Evolutionary conservation across 2,797 vertebrate genomes (phyloP), one percentile per base, ranked within the genome.

Genomic region (Trematomus bernacchii): DNA sequence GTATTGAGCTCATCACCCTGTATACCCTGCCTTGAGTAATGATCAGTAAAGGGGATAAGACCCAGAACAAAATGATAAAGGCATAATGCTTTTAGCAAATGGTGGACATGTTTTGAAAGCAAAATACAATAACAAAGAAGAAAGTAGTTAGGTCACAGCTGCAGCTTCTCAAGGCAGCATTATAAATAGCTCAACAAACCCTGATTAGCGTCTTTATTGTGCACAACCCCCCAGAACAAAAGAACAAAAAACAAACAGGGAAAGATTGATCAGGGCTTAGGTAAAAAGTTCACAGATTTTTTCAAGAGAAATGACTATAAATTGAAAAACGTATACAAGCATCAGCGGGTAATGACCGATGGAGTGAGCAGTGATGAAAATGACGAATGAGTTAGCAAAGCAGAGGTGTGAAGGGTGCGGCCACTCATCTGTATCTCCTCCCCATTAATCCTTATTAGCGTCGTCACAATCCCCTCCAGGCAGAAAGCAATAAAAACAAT

Each of bases 391-490:
- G 54, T 40, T 9, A 33, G 66, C 65, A 48, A 66, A 47, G 48
- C 48, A 55, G 59, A 46, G 54, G 60, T 57, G 60, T 61, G 69
- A 67, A 83, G 71, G 80, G 15, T 50, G 37, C 40, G 37, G 44
- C 64, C 76, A 59, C 65, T 46, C 13, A 48, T 42, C 69, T 66
- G 59, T 9, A 4, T 64, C 65, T 59, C 6, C 33, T 0, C 52
- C 82, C 85, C 76, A 15, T 55, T 8, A 72, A 77, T 81, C 76
- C 78, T 87, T 80, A 79, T 85, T 82, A 85, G 42, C n/a, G 30
- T 62, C 51, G 42, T 67, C 76, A 54, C 47, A 8, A 54, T 59
- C 30, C 47, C 77, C 77, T 77, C 33, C 53, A 76, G 72, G 66
- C 83, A 51, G 18, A 77, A 53, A 73, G 77, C 57, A 72, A 79